A percentile compares a stretch with the other conserved stretches of the same genome.
phyloP scores from a whole-genome alignment of 35 echinoderm and acorn worm genomes.

The Eucidaris tribuloides region DNA sequence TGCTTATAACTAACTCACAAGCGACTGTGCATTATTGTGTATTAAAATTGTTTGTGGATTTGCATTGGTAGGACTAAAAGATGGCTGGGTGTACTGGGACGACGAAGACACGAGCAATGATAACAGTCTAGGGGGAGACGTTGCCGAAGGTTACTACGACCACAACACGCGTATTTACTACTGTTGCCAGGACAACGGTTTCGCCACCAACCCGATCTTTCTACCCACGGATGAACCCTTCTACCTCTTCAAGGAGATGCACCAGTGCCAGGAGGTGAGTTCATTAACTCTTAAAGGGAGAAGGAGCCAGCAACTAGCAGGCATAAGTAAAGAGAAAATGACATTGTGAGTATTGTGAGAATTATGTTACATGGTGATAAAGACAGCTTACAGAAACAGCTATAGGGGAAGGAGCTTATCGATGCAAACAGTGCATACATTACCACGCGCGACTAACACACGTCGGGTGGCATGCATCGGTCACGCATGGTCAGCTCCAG shows the following conservation, averaged over 20 bases:
- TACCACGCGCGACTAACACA: too few species aligned
- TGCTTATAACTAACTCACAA: too few species aligned
- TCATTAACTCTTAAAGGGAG: conserved; percentile 4
- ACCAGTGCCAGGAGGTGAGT: conserved; percentile 54
- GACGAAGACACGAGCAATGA: conserved; percentile 66
- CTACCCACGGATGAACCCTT: conserved; percentile 60
- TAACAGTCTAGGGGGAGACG: conserved; percentile 33
- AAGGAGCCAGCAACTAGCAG: conserved; percentile 39
- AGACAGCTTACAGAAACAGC: too few species aligned
- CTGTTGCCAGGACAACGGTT: conserved; percentile 69
- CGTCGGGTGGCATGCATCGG: too few species aligned
- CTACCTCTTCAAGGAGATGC: conserved; percentile 29
- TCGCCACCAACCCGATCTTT: conserved; percentile 36
- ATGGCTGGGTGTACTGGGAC: conserved; percentile 76
- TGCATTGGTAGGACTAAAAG: conserved; percentile 43
- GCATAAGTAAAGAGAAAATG: too few species aligned
- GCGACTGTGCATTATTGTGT: too few species aligned
- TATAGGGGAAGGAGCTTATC: too few species aligned
- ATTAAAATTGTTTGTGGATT: too few species aligned
- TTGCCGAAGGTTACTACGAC: conserved; percentile 66
- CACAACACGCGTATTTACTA: conserved; percentile 64
- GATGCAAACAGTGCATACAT: too few species aligned
- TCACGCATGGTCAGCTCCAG: too few species aligned
- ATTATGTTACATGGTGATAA: too few species aligned
- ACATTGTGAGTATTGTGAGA: too few species aligned